Base-by-base conservation (phyloP, 2,888 invertebrate species). In the Caradrina clavipalpis region DNA sequence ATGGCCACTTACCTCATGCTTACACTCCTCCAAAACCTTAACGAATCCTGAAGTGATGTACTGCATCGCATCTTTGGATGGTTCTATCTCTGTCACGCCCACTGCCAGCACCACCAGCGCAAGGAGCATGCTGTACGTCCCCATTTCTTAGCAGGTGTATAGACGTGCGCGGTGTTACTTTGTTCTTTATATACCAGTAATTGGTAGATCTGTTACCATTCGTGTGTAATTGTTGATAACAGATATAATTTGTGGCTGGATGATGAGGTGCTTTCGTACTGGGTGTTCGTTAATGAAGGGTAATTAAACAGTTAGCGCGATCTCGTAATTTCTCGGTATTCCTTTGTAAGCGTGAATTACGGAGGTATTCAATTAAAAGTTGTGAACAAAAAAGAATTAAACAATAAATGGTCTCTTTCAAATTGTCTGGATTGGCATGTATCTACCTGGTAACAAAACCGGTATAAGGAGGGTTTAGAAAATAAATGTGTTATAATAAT, bases 1-100 rank as follows among this genome's bases (percentile, higher is more conserved):
- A 15, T 1, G 17, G 13, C 6, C 4, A 51, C 77, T 81, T 80
- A 93, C 94, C 87, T 94, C 94, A 13, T 85, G 80, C 56, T 90
- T 91, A 73, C 94, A 94, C 31, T 89, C 88, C 0, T 93, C 90
- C 50, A 94, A 69, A 13, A 91, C 91, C 67, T 87, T 92, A 7
- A 94, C 78, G 57, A 93, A 94, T 39, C 92, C 90, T 2, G 87
- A 81, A 35, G 91, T 91, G 2, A 93, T 86, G 13, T 84, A 80
- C 63, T 86, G 89, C 89, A 93, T 87, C 0, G 88, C 88, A 65
- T 93, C 93, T 39, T 86, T 83, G 0, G 91, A 87, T 2, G 86
- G 74, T 35, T 86, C 76, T 65, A 78, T 76, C 60, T 80, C 78
- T 5, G 35, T 72, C 31, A 78, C 75, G 58, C 71, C 73, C 19